A percentile compares a stretch with the other conserved stretches of the same genome.
These are phyloP conservation scores for Anguilla pacifica DNA, from an alignment of 2,797 vertebrate genomes.

Conservation along the genomic window DNA sequence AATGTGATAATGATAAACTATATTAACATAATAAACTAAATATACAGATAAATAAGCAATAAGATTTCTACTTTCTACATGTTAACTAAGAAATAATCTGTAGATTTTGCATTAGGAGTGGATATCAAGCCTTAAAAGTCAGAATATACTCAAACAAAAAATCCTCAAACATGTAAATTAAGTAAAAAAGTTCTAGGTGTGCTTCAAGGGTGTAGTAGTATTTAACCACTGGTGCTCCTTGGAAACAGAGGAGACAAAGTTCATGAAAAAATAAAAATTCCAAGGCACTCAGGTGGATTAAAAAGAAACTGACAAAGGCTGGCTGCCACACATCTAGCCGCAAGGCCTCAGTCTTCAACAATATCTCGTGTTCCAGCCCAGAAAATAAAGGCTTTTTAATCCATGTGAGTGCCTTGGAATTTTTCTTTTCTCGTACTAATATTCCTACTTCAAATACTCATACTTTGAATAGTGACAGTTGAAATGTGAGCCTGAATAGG, in stretches of 20 bases:
- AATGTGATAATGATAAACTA: background rate
- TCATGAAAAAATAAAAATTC: no score
- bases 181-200: background rate
- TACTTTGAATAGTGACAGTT: background rate
- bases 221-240: background rate
- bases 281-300: no score
- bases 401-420: background rate
- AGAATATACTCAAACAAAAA: background rate
- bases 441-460: background rate
- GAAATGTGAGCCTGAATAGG: background rate
- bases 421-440: background rate
- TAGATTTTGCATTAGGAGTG: background rate
- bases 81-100: no score
- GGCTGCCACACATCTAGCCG: no score
- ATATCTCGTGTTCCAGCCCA: background rate
- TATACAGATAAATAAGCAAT: background rate
- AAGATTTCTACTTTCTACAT: background rate
- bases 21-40: background rate
- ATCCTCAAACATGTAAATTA: background rate
- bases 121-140: background rate
- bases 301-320: no score
- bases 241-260: no score
- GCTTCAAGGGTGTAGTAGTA: background rate
- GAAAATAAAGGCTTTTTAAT: background rate
- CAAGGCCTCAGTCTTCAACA: background rate